A percentile compares a stretch with the other conserved stretches of the same genome.
Evolutionary conservation across 1,140 invertebrate genomes (phyloP).

Genomic region (Sitobion miscanthi): DNA sequence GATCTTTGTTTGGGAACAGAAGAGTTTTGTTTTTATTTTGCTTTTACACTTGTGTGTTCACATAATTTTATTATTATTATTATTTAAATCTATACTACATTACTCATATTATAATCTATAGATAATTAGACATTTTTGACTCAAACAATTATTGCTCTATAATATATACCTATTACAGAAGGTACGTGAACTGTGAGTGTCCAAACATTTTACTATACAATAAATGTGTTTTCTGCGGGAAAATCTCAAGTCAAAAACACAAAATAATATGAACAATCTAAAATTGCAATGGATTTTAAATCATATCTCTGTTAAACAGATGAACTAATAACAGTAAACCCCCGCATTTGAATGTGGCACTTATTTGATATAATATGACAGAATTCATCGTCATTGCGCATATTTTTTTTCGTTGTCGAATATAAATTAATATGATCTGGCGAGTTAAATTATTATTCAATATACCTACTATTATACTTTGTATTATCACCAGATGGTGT

Average conservation of each 20-base stretch:
- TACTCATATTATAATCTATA: background rate
- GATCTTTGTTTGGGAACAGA: background rate
- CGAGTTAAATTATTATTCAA: background rate
- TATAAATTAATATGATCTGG: background rate
- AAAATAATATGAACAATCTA: background rate
- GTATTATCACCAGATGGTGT: too few relatives aligned
- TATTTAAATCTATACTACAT: background rate
- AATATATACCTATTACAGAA: background rate
- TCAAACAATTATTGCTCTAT: background rate
- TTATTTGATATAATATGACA: background rate
- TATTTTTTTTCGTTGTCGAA: background rate
- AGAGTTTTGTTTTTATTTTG: background rate
- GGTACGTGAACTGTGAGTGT: background rate
- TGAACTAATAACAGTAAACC: background rate
- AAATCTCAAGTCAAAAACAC: background rate
- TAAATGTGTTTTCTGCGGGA: background rate
- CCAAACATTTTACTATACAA: background rate
- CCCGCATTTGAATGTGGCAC: background rate
- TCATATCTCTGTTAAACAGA: slow-evolving; percentile 23
- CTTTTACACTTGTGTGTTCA: background rate
- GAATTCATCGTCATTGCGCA: background rate
- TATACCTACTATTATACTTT: too few relatives aligned
- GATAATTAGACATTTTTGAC: background rate
- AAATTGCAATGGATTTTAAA: background rate
- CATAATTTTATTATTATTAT: background rate